A percentile compares a stretch with the other conserved stretches of the same genome.
Evolutionary conservation across 2,888 invertebrate species (phyloP).

Genomic region (Ceriagrion tenellum): DNA sequence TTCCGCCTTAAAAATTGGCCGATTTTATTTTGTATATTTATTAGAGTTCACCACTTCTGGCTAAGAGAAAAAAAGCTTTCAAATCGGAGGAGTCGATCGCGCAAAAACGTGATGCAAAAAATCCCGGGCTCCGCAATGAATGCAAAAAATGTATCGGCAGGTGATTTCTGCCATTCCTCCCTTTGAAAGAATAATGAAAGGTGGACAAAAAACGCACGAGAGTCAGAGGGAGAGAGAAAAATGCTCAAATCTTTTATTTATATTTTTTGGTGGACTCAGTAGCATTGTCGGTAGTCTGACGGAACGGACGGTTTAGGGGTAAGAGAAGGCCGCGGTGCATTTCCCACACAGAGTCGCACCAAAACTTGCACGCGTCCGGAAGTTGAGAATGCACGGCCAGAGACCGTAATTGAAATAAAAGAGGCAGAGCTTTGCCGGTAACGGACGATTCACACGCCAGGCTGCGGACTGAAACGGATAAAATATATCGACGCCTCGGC

Average conservation of each 20-base stretch:
- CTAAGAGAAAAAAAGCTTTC: neutral
- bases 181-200: neutral
- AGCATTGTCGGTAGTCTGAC: neutral
- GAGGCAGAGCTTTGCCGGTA: neutral
- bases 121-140: neutral
- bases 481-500: neutral
- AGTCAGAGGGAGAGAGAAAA: neutral
- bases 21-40: neutral
- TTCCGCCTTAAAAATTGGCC: neutral
- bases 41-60: neutral
- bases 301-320: neutral
- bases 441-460: constrained; percentile 31
- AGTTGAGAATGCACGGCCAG: constrained; percentile 26
- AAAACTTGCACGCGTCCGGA: constrained; percentile 11
- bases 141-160: neutral
- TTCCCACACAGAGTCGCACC: neutral
- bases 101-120: neutral
- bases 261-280: neutral
- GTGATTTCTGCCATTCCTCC: neutral
- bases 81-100: neutral
- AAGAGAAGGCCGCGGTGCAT: neutral
- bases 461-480: constrained; percentile 28
- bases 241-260: neutral
- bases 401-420: constrained; percentile 28
- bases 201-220: neutral